Conservation (phyloP, 2,888 invertebrate genomes). For the Cryptops parisi region DNA sequence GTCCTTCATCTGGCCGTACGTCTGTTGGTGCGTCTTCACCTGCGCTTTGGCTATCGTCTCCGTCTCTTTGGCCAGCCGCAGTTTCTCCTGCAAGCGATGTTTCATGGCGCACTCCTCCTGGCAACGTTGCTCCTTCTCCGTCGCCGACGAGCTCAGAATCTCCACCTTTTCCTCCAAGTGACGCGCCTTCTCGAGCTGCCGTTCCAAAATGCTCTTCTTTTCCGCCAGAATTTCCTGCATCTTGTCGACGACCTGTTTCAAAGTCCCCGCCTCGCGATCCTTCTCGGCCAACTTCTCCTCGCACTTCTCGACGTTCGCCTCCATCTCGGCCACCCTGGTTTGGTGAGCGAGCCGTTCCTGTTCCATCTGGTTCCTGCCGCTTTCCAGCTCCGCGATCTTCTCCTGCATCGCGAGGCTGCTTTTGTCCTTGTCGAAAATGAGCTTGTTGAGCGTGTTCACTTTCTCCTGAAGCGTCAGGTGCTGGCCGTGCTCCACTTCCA, state of each 20-base stretch:
- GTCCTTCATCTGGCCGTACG: neutral
- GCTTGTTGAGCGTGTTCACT: neutral
- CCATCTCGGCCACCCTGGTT: neutral
- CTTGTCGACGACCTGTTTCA: neutral
- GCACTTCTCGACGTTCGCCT: neutral
- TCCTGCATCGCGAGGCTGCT: neutral
- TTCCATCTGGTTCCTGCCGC: neutral
- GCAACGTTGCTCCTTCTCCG: neutral
- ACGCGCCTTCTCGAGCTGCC: neutral
- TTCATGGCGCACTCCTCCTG: neutral
- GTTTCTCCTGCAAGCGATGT: neutral
- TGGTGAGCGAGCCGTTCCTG: neutral
- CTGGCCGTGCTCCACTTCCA: constrained; percentile 5
- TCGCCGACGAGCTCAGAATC: neutral
- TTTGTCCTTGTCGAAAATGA: neutral
- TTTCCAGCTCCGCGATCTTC: neutral
- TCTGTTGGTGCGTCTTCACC: neutral
- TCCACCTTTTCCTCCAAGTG: neutral
- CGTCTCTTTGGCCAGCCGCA: neutral
- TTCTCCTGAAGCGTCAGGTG: constrained; percentile 1
- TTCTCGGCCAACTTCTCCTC: neutral
- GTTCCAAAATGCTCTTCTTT: neutral
- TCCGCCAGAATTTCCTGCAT: neutral
- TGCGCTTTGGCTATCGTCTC: neutral
- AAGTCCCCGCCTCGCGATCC: neutral